Percentiles rank a stretch among this genome's conserved stretches.
Conservation (phyloP, 2,888 invertebrate species). For the Dasypogon diadema region DNA sequence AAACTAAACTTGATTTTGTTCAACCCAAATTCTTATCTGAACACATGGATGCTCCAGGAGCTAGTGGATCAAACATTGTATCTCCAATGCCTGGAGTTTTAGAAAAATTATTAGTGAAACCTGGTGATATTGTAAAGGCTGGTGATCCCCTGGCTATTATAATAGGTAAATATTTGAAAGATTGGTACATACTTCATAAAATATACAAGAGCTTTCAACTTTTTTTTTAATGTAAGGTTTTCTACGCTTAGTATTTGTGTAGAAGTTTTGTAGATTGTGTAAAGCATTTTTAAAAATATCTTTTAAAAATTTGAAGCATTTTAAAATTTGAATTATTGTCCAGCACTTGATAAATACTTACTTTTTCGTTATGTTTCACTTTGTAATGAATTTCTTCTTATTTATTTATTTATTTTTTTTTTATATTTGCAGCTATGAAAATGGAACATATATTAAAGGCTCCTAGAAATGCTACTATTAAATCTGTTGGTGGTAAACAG, state of each 20-base stretch:
- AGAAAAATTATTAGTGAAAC: constrained; percentile 87
- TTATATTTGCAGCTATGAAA: constrained; percentile 85
- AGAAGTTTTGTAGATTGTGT: too few species aligned
- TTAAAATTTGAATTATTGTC: too few species aligned
- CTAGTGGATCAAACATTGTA: constrained; percentile 73
- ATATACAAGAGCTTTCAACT: too few species aligned
- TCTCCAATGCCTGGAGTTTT: constrained; percentile 98
- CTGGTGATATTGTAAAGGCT: constrained; percentile 84
- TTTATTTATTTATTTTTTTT: neutral
- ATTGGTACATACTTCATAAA: too few species aligned
- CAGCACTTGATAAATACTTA: too few species aligned
- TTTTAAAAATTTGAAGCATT: too few species aligned
- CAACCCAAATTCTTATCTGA: constrained; percentile 72
- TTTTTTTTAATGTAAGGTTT: neutral
- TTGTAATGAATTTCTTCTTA: too few species aligned
- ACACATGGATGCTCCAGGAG: constrained; percentile 64
- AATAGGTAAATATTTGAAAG: constrained; percentile 75
- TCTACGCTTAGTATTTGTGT: too few species aligned
- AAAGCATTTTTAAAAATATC: too few species aligned
- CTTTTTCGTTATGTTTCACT: too few species aligned
- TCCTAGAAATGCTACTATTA: constrained; percentile 80
- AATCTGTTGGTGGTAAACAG: constrained; percentile 76
- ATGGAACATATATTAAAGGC: constrained; percentile 98
- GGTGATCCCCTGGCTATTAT: constrained; percentile 94
- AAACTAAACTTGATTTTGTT: constrained; percentile 75